Evolutionary conservation across 2,113 vertebrate genomes (phyloP).

Genomic region (Rhea pennata): DNA sequence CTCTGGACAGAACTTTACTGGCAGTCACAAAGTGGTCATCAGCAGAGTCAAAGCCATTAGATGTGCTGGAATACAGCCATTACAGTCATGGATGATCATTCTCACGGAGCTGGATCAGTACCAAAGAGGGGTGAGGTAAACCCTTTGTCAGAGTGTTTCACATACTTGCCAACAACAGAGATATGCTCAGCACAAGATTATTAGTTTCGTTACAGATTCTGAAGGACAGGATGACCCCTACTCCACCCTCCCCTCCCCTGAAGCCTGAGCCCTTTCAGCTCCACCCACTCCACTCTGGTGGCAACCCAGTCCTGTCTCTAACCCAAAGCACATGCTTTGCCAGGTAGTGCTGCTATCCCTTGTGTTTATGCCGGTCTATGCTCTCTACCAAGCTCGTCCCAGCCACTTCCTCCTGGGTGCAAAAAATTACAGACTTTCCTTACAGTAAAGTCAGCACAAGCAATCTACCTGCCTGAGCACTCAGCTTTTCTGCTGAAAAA

Average conservation of each 20-base stretch:
- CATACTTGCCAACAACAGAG: background rate
- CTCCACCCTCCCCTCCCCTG: background rate
- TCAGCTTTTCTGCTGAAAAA: accelerated
- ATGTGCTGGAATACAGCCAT: background rate
- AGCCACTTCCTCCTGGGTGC: background rate
- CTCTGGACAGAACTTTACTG: background rate
- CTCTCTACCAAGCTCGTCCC: background rate
- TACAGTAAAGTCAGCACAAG: background rate
- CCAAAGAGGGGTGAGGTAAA: background rate
- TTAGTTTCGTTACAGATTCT: background rate
- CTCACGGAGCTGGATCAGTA: background rate
- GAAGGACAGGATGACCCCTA: background rate
- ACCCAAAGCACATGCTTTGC: background rate
- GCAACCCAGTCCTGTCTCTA: too few species aligned
- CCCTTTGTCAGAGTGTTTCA: background rate
- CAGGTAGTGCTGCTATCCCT: background rate
- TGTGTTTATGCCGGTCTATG: accelerated
- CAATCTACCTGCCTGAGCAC: accelerated
- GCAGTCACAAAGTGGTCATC: background rate
- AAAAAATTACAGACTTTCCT: background rate
- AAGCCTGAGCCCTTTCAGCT: background rate
- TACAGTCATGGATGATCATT: background rate
- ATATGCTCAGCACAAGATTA: background rate
- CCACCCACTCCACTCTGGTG: background rate
- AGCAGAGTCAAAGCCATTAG: background rate